phyloP scores from a whole-genome alignment of 1,140 invertebrate species.

The Megalopta genalis region DNA sequence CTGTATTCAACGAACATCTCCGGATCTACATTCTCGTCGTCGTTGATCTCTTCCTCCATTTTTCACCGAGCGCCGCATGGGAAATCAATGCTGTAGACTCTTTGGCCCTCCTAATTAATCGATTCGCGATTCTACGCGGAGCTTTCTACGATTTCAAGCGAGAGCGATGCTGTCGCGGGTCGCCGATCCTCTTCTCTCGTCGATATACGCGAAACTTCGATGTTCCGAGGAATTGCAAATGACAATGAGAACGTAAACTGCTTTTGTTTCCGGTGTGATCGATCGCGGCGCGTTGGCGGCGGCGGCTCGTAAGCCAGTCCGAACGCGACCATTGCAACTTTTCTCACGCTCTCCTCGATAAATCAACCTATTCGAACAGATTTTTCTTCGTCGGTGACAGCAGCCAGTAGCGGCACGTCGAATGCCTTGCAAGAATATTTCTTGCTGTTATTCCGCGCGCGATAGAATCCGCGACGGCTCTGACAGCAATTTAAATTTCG shows the following conservation, averaged over 20 bases:
- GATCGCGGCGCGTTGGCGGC: constrained; percentile 9
- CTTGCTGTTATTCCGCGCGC: background rate
- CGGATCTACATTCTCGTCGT: background rate
- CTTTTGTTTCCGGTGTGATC: constrained; percentile 49
- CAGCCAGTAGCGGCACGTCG: constrained; percentile 10
- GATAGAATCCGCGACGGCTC: too few species aligned
- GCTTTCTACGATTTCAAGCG: background rate
- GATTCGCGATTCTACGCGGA: background rate
- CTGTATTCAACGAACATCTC: constrained; percentile 2
- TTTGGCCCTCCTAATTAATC: background rate
- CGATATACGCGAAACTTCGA: too few species aligned
- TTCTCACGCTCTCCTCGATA: constrained; percentile 38
- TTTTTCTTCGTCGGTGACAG: constrained; percentile 1
- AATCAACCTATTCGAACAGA: constrained; percentile 17
- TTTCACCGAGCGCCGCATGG: constrained; percentile 1
- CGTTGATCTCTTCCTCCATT: background rate
- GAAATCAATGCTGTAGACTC: constrained; percentile 21
- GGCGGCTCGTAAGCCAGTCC: constrained; percentile 42
- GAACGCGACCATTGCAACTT: constrained; percentile 38
- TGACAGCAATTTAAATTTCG: background rate
- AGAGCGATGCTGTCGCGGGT: background rate
- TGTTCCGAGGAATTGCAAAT: constrained; percentile 17
- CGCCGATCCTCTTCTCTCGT: background rate
- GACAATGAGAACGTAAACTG: constrained; percentile 60
- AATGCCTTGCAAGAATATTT: constrained; percentile 5